These are phyloP conservation scores for Perdix hodgsoniae DNA, from an alignment of 2,797 vertebrate genomes.

Conservation along the genomic window DNA sequence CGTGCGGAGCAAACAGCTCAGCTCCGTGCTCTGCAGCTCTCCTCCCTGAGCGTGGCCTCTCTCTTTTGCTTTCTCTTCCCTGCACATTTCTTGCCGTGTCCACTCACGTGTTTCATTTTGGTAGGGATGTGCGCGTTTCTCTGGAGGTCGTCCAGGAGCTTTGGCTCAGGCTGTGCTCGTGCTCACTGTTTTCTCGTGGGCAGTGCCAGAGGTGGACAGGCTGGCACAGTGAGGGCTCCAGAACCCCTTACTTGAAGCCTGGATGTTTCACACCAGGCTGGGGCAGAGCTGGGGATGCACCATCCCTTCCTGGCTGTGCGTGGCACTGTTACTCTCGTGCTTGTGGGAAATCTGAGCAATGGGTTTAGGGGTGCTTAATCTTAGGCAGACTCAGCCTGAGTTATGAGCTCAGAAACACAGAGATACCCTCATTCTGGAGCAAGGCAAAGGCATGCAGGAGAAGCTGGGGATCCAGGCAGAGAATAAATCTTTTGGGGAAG, in stretches of 20 bases:
- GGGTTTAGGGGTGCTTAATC: not conserved
- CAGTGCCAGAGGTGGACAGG: rapidly evolving
- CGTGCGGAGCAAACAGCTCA: no score
- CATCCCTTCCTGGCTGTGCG: rapidly evolving
- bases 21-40: not conserved
- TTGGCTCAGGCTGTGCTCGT: not conserved
- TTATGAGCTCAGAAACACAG: not conserved
- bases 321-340: not conserved
- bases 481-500: not conserved
- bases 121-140: not conserved
- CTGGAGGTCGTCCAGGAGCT: not conserved
- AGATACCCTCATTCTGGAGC: not conserved
- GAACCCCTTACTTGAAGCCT: not conserved
- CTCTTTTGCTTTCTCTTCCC: not conserved
- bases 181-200: not conserved
- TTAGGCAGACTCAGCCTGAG: not conserved
- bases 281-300: not conserved
- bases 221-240: not conserved
- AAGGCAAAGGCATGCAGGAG: not conserved
- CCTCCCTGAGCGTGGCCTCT: not conserved
- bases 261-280: not conserved
- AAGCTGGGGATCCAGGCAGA: rapidly evolving
- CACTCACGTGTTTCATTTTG: rapidly evolving
- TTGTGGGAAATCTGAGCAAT: not conserved
- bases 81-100: not conserved